Evolutionary conservation across 1,140 invertebrate genomes (phyloP).

Genomic region (Lasioglossum albipes): DNA sequence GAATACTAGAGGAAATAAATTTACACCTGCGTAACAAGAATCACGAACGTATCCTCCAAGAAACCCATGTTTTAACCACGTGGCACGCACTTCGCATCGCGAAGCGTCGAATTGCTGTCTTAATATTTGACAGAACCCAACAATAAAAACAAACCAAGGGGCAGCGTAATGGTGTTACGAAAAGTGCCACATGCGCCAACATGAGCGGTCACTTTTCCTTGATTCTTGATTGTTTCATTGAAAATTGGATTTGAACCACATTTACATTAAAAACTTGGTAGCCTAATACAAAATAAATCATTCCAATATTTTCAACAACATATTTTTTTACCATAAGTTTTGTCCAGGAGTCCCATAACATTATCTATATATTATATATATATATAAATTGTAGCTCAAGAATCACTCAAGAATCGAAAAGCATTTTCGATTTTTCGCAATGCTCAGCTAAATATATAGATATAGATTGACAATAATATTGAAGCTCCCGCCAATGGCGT

Average conservation of each 20-base stretch:
- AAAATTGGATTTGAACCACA: neutral
- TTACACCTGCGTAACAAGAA: conserved; percentile 85
- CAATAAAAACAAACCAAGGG: conserved; percentile 8
- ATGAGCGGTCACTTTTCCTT: neutral
- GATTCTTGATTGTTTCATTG: neutral
- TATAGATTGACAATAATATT: no score
- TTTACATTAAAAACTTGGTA: no score
- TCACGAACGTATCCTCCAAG: conserved; percentile 85
- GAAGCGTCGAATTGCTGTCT: conserved; percentile 19
- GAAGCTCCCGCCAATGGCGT: no score
- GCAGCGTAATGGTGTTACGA: neutral
- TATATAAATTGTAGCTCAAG: no score
- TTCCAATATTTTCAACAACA: no score
- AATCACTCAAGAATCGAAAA: no score
- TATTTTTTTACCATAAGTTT: no score
- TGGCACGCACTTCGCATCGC: conserved; percentile 54
- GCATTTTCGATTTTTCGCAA: no score
- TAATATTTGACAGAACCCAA: neutral
- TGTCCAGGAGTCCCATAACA: no score
- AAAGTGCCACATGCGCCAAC: neutral
- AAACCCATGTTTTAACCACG: conserved; percentile 82
- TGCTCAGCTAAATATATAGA: no score
- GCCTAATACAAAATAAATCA: no score
- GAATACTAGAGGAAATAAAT: conserved; percentile 44
- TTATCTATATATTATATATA: no score